A percentile compares a stretch with the other conserved stretches of the same genome.
Conservation (phyloP, 2,888 invertebrate genomes). For the Nemotelus nigrinus region DNA sequence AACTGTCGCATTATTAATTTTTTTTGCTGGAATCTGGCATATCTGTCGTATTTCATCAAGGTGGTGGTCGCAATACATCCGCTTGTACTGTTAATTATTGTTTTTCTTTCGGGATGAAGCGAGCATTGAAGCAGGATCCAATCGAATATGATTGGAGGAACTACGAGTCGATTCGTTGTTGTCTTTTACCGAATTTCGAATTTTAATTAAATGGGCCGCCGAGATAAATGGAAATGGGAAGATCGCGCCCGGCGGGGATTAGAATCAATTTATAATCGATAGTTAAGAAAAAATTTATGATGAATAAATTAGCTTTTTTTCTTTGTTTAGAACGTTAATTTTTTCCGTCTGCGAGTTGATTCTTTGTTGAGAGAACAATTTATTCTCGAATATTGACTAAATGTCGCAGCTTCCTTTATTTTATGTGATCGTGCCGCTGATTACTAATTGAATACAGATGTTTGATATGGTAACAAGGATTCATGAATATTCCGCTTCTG, state of each 20-base stretch:
- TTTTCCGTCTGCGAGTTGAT: too few species aligned
- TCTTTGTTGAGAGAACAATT: too few species aligned
- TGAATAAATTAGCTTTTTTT: conserved; percentile 16
- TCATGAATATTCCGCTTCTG: conserved; percentile 41
- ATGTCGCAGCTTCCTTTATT: neutral
- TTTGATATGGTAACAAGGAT: conserved; percentile 18
- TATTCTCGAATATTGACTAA: neutral
- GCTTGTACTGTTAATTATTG: neutral
- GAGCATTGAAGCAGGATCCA: too few species aligned
- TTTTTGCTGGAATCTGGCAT: neutral
- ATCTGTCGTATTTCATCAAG: neutral
- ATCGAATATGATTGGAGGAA: too few species aligned
- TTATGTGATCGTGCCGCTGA: neutral
- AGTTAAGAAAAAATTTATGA: neutral
- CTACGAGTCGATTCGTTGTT: too few species aligned
- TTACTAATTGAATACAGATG: conserved; percentile 32
- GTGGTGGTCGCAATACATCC: neutral
- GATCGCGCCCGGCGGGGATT: conserved; percentile 2
- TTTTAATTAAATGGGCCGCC: too few species aligned
- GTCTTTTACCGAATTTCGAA: too few species aligned
- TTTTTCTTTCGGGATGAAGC: too few species aligned
- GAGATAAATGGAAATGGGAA: conserved; percentile 11
- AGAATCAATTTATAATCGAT: neutral
- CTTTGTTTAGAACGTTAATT: neutral
- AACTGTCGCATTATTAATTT: neutral